Evolutionary conservation across 1,140 invertebrate genomes (phyloP), one percentile per base, ranked within the genome.

Genomic region (Sesamia nonagrioides): DNA sequence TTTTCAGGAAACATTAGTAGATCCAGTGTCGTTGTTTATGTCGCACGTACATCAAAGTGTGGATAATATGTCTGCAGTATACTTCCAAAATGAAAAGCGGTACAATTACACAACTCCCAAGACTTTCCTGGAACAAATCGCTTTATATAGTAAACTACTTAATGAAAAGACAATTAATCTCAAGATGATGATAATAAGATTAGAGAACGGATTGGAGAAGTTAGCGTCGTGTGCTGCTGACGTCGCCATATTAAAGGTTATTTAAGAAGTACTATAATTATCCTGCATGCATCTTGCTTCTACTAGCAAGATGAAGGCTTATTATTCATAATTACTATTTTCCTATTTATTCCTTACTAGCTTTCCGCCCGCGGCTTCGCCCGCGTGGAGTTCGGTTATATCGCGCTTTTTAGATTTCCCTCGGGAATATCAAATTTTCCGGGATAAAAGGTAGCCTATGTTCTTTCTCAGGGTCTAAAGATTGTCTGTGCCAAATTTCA

Each of bases 101-200:
- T 98, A 98, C 93, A 99, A 99, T 91, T 99, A 99, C 88, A 99
- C 98, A 0, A 99, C 98, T 1, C 99, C 99, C 0, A 99, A 99
- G 94, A 98, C 98, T 2, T 99, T 99, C 93, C 92, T 99, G n/a
- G 98, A 99, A 89, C 98, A 98, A 89, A 99, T 99, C 75, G 96
- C 97, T 50, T 95, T 99, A 0, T 99, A 99, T 88, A 96, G 96
- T 1, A 98, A 98, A 89, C 92, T 99, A 8, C 93, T 99, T 45
- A 95, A 95, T 8, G 96, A 96, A 66, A 98, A 98, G 92, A 97
- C 97, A 1, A 95, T 91, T n/a, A 97, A 98, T 68, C 95, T 98
- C n/a, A 95, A 97, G 79, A 96, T 96, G 60, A 97, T 97, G 89
- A 98, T 99, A n/a, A 87, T 93, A 2, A 95, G 98, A 83, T 93